Percentiles rank a stretch among this genome's conserved stretches.
Conservation (phyloP, 2,797 vertebrate species). For the Lacerta bilineata region DNA sequence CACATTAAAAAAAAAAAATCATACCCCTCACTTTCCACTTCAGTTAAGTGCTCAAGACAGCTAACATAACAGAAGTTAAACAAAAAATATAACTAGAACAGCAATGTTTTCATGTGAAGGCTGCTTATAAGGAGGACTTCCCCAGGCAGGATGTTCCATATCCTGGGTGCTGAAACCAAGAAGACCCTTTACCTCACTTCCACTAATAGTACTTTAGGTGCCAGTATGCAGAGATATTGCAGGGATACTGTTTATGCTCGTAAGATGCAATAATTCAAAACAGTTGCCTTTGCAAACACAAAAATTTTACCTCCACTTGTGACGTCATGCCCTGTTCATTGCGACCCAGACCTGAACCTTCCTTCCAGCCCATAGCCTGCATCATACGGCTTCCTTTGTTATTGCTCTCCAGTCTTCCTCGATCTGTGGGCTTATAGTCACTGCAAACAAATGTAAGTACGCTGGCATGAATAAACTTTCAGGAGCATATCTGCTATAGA, state of each 20-base stretch:
- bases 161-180: background rate
- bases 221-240: background rate
- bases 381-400: slow-evolving; percentile 79
- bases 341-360: slow-evolving; percentile 76
- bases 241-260: no score
- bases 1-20: background rate
- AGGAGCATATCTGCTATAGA: background rate
- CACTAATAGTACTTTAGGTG: background rate
- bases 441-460: slow-evolving; percentile 67
- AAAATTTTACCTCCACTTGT: slow-evolving; percentile 78
- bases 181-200: background rate
- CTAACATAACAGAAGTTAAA: background rate
- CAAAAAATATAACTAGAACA: background rate
- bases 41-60: background rate
- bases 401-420: slow-evolving; percentile 73
- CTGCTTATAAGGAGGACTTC: background rate
- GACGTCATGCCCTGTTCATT: slow-evolving; percentile 80
- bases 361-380: slow-evolving; percentile 80
- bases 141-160: background rate
- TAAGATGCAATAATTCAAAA: background rate
- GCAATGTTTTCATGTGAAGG: background rate
- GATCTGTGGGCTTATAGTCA: slow-evolving; percentile 73
- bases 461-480: background rate
- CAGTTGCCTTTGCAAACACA: slow-evolving; percentile 7
- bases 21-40: background rate